Conservation (phyloP, 2,888 invertebrate genomes). For the Meghimatium bilineatum region DNA sequence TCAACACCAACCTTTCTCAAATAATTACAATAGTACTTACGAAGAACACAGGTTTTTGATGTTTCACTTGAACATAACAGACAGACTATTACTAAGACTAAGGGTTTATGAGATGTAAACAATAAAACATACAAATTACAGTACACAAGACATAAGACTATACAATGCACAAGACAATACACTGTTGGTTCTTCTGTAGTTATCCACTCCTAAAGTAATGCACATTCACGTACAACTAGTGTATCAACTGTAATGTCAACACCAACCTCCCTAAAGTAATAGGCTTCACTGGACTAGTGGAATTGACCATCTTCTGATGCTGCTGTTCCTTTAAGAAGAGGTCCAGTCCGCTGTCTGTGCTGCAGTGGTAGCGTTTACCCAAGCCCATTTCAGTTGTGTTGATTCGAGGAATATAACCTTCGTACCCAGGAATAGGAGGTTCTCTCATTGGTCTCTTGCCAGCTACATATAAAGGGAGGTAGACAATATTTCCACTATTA, state of each 20-base stretch:
- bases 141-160: too few species aligned
- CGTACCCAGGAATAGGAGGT: slow-evolving; percentile 77
- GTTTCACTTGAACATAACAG: too few species aligned
- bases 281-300: background rate
- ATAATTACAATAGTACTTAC: too few species aligned
- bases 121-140: too few species aligned
- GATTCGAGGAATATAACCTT: slow-evolving; percentile 76
- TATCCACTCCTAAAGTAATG: too few species aligned
- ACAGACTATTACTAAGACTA: too few species aligned
- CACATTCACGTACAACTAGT: too few species aligned
- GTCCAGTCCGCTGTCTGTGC: slow-evolving; percentile 72
- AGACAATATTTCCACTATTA: too few species aligned
- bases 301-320: slow-evolving; percentile 27
- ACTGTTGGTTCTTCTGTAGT: too few species aligned
- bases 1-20: slow-evolving; percentile 19
- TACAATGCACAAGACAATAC: too few species aligned
- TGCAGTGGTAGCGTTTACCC: slow-evolving; percentile 73
- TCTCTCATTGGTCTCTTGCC: slow-evolving; percentile 70
- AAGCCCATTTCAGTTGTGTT: slow-evolving; percentile 75
- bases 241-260: background rate
- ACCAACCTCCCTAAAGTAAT: slow-evolving; percentile 35
- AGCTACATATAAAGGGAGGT: slow-evolving; percentile 57
- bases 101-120: too few species aligned
- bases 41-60: too few species aligned
- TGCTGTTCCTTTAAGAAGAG: slow-evolving; percentile 67